Base-by-base conservation (phyloP, 2,888 invertebrate species). In the Thyatira batis region DNA sequence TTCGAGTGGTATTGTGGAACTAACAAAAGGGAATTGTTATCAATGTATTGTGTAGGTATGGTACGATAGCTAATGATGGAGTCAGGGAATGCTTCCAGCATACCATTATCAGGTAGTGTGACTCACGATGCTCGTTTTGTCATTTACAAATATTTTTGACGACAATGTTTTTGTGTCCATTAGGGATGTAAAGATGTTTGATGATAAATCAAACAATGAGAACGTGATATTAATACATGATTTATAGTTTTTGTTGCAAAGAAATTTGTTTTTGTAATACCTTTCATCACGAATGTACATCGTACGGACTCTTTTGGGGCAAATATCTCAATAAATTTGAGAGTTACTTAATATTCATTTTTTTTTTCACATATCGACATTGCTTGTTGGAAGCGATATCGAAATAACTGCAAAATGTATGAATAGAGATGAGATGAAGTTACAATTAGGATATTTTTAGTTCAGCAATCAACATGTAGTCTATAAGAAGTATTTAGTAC, bases 11-110 rank as follows among this genome's bases (percentile, higher is more conserved):
- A 71, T 73, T 75, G 73, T 75, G 67, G 73, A 60, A 90, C 90
- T 89, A 86, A 89, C 87, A 82, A 82, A 84, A 85, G 80, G 85
- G 84, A 80, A 84, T 87, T 83, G 79, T 89, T 91, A 91, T 90
- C 90, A 86, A 80, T 85, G 82, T 73, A 89, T 89, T 85, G 82
- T 73, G 89, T 89, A 23, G 6, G 23, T 39, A 88, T 85, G 87
- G 89, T 79, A 82, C 82, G 78, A 81, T 80, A 72, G 85, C 81
- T 87, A 87, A 85, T 88, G 80, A 74, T 61, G 39, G 17, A 13
- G 13, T 6, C 17, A 65, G 64, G 71, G 82, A 73, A 89, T 87
- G 87, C 77, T 69, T 62, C 64, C 71, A 73, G 90, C 81, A 90
- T 91, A 76, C 77, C 81, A 88, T 89, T 91, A 91, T 91, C 91